These are phyloP conservation scores for Kryptopterus vitreolus DNA, from an alignment of 2,797 vertebrate species.

Conservation along the genomic window DNA sequence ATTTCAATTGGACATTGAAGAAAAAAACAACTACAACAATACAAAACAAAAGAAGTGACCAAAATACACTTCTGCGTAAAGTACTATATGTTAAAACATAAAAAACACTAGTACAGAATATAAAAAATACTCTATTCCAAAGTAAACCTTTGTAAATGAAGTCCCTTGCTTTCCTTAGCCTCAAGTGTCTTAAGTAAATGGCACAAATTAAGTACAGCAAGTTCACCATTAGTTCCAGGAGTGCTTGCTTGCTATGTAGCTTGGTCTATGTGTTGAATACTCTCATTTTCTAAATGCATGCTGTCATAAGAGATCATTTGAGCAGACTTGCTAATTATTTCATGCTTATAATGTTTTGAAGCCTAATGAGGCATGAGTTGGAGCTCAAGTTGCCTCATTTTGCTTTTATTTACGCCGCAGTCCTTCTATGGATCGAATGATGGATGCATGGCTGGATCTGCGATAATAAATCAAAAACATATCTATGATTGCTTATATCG, in stretches of 20 bases:
- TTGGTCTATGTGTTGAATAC: not conserved
- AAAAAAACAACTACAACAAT: no score
- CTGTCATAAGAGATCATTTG: slow-evolving; percentile 1
- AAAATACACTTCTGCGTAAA: no score
- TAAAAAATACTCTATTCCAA: not conserved
- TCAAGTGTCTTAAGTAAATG: not conserved
- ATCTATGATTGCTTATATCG: not conserved
- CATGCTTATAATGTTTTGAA: slow-evolving; percentile 7
- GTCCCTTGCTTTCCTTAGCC: not conserved
- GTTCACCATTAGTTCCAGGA: not conserved
- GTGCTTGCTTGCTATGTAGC: not conserved
- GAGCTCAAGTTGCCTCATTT: not conserved
- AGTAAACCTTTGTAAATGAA: not conserved
- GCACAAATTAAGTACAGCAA: not conserved
- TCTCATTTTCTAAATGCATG: not conserved
- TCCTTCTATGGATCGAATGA: slow-evolving; percentile 3
- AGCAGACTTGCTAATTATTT: slow-evolving; percentile 6
- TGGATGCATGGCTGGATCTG: not conserved
- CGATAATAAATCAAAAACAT: slow-evolving; percentile 12
- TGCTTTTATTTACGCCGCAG: slow-evolving; percentile 1
- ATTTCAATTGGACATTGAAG: no score
- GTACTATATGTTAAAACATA: no score
- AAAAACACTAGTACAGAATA: not conserved
- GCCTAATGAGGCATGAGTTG: slow-evolving; percentile 10
- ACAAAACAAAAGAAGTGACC: no score